Conservation (phyloP, 2,113 vertebrate genomes). For the Oceanites oceanicus region DNA sequence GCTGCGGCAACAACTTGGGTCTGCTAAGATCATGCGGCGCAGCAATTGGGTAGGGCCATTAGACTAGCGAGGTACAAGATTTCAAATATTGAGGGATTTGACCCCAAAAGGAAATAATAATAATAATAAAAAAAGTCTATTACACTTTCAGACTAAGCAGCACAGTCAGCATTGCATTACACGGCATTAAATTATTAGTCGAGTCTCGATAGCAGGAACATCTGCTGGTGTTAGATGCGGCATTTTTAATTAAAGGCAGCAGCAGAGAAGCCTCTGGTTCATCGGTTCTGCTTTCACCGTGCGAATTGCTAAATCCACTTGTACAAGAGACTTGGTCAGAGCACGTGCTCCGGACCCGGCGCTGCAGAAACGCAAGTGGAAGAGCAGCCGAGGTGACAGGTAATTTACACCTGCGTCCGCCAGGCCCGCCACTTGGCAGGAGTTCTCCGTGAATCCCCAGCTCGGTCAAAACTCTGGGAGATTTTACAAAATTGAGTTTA, state of each 20-base stretch:
- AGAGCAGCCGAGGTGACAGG: background rate
- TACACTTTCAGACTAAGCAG: background rate
- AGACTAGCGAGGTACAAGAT: background rate
- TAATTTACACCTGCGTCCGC: background rate
- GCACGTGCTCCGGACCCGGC: background rate
- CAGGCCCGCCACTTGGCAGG: fast-evolving
- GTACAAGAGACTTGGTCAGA: background rate
- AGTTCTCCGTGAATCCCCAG: background rate
- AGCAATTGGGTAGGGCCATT: background rate
- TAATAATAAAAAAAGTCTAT: background rate
- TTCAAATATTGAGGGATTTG: background rate
- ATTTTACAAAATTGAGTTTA: background rate
- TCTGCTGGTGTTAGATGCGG: slow-evolving; percentile 61
- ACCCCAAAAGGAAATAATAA: background rate
- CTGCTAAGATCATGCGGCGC: background rate
- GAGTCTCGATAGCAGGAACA: slow-evolving; percentile 16
- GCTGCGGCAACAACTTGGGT: fast-evolving
- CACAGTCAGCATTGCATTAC: slow-evolving; percentile 30
- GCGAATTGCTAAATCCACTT: slow-evolving; percentile 23
- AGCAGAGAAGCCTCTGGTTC: slow-evolving; percentile 40
- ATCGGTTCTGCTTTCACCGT: background rate
- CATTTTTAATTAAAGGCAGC: slow-evolving; percentile 68
- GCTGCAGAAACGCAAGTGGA: background rate
- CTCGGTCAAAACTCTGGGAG: background rate
- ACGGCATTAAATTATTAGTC: background rate